Percentiles rank a stretch among this genome's conserved stretches.
Conservation (phyloP, 2,113 vertebrate genomes). For the Cacatua alba region DNA sequence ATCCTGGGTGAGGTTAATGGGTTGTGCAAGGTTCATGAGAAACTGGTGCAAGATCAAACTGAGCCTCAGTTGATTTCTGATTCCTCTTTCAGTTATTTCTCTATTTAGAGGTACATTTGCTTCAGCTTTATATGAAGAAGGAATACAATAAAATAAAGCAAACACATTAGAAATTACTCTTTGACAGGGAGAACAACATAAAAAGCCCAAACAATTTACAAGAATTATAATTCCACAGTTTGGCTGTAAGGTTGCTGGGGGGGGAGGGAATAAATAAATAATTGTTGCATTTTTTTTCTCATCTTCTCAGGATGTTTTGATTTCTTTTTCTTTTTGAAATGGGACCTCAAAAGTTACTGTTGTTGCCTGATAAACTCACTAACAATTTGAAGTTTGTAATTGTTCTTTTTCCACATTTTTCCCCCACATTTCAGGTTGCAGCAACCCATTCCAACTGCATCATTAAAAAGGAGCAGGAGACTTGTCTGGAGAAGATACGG, state of each 20-base stretch:
- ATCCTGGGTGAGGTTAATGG: background rate
- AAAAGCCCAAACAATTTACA: background rate
- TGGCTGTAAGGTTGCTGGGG: background rate
- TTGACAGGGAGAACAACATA: background rate
- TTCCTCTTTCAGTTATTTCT: background rate
- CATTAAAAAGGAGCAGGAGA: slow-evolving; percentile 80
- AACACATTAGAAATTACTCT: background rate
- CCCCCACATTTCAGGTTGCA: slow-evolving; percentile 22
- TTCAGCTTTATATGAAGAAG: background rate
- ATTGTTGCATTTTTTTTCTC: background rate
- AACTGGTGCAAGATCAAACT: background rate
- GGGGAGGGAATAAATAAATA: background rate
- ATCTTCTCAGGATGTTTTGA: background rate
- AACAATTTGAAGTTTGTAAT: background rate
- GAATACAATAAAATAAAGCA: background rate
- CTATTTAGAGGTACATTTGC: background rate
- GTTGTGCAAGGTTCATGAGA: background rate
- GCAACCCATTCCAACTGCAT: slow-evolving; percentile 79
- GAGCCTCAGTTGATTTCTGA: background rate
- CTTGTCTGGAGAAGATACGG: slow-evolving; percentile 78
- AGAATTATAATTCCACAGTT: background rate
- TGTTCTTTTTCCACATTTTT: background rate
- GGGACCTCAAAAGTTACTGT: background rate
- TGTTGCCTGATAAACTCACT: background rate
- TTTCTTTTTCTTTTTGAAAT: background rate